Evolutionary conservation across 2,113 vertebrate species (phyloP).

Genomic region (Apistogramma diplotaenia): DNA sequence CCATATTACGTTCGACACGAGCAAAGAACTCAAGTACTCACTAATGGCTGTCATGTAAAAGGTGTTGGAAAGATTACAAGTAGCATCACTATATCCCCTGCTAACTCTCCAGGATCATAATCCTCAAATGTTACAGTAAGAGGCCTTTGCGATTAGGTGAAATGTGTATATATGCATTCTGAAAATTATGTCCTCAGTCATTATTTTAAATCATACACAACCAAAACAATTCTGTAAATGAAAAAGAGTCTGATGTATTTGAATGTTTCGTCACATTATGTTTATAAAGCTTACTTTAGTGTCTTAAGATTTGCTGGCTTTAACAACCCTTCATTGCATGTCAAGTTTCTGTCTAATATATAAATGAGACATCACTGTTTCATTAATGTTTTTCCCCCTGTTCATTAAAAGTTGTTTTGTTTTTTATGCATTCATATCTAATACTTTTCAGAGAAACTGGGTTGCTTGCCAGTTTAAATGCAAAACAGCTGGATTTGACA

Average conservation of each 20-base stretch:
- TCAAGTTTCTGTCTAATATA: background rate
- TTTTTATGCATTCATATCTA: background rate
- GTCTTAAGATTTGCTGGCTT: background rate
- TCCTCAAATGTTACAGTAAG: slow-evolving; percentile 94
- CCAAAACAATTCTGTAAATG: background rate
- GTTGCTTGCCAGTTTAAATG: background rate
- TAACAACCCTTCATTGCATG: background rate
- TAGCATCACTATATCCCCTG: slow-evolving; percentile 95
- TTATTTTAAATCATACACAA: background rate
- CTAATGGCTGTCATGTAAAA: slow-evolving; percentile 85
- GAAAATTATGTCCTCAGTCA: background rate
- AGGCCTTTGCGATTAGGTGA: slow-evolving; percentile 87
- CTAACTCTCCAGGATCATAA: slow-evolving; percentile 84
- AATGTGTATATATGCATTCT: background rate
- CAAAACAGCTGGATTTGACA: background rate
- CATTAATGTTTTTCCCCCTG: background rate
- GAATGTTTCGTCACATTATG: slow-evolving; percentile 5
- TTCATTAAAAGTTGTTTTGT: slow-evolving; percentile 40
- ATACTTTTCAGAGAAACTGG: background rate
- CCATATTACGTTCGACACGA: slow-evolving; percentile 82
- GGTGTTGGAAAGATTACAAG: slow-evolving; percentile 92
- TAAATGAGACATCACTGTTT: background rate
- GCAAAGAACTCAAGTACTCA: slow-evolving; percentile 85
- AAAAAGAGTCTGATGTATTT: background rate
- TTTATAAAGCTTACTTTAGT: background rate